Base-by-base conservation (phyloP, 2,888 invertebrate genomes). In the Ptilodon capucinus region DNA sequence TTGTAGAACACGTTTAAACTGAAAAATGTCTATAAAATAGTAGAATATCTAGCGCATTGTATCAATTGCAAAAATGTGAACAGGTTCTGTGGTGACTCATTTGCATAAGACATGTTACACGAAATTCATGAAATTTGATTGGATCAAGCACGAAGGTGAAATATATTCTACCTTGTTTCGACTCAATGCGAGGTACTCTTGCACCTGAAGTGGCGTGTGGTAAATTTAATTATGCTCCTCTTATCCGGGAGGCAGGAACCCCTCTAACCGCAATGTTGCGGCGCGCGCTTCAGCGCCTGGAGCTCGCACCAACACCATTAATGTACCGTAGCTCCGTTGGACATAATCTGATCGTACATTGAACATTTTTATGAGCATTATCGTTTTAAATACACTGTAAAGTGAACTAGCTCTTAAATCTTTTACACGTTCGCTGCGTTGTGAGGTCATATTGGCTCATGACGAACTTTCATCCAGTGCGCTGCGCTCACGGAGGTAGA, bases 201-300 rank as follows among this genome's bases (percentile, higher is more conserved):
- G 58, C 57, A 68, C 64, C 62, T 67, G 57, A 58, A 60, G 54
- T 60, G 61, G 54, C 48, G 56, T 65, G 64, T 58, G 64, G 68
- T 64, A 61, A 63, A 74, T 68, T 67, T 64, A 71, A 77, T 76
- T 72, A 60, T 45, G 40, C 38, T 35, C 21, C 40, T 55, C 42
- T 47, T 69, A 47, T 38, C 40, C n/a, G 11, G 25, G 39, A 4
- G 8, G 21, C 19, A 34, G 18, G 30, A 17, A n/a, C 48, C 46
- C 43, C 42, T 30, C 47, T 46, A 55, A 65, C 71, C 67, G 42
- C 67, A 70, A 52, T 49, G 66, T 62, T 63, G 67, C 46, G 65
- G 72, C 45, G 44, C 53, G 48, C 51, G 46, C 55, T 54, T 56
- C 45, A 56, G 44, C 48, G 52, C 56, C 55, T 54, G 61, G 54